Evolutionary conservation across 2,113 vertebrate species (phyloP), one percentile per base, ranked within the genome.

Genomic region (Coptodon bakossiorum): DNA sequence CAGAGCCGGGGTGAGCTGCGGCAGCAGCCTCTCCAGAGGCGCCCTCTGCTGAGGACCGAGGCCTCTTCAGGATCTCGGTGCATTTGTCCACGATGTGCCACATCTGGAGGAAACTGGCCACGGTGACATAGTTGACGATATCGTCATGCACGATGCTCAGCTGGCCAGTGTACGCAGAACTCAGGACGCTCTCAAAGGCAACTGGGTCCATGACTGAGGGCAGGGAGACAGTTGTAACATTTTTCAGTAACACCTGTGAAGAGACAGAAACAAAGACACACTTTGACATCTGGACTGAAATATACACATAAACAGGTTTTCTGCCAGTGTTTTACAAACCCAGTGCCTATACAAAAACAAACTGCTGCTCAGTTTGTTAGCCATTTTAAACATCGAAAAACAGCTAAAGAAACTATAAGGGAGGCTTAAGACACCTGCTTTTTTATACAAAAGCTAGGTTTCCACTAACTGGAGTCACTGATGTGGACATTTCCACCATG

Each of bases 81-180:
- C 96, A 97, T 89, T 97, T 97, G 93, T 97, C 96, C 73, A 97
- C 97, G 1, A 97, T 97, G 92, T 97, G 96, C 97, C 97, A 97
- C 97, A 97, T 97, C 93, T 97, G 97, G 1, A 97, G 95, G 85
- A 97, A 97, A 80, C 96, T 97, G 89, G 96, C 97, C 85, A 97
- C 96, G 0, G 97, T 97, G 86, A 97, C 95, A 27, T 97, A 97
- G 95, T 96, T 97, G 59, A 97, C 95, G 1, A 97, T 96, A 89
- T 97, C 97, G 0, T 97, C 96, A 1, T 96, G 96, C 13, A 97
- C 94, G 2, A 97, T 96, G 93, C 95, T 96, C 86, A 97, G 95
- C 93, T 96, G 96, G 81, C 97, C 97, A 0, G 97, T 97, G 95
- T 97, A 97, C 34, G 96, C 96, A 0, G 96, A 97, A 61, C 94